Base-by-base conservation (phyloP, 2,113 vertebrate species). In the Coptodon rendalli region DNA sequence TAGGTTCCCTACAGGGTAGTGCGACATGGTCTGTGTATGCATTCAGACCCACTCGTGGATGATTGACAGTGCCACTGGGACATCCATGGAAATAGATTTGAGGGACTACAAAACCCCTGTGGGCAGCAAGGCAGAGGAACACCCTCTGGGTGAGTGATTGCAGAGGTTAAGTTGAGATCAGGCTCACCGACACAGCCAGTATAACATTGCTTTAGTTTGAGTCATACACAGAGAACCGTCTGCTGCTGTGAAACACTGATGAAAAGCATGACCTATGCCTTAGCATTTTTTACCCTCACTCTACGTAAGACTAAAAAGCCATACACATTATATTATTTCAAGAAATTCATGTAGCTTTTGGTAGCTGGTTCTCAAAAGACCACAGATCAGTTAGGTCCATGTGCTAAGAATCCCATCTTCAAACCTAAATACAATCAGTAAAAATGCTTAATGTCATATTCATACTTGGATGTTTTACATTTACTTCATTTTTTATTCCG, bases 91-190 rank as follows among this genome's bases (percentile, higher is more conserved):
- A 87, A 80, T 43, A 34, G n/a, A 53, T 90, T 54, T 73, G 31
- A 87, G 57, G 34, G 68, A 78, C 78, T 83, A 61, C 29, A 36
- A 45, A 89, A n/a, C 56, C 68, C 68, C 78, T 19, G 8, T 54
- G 43, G 86, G 87, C 83, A 85, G 66, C 50, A 59, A 19, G 45
- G 68, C 52, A 88, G 73, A 88, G 53, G 59, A 76, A 68, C 48
- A 86, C 82, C 89, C 86, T 86, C 86, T 86, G 85, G 81, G 53
- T 78, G 71, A 89, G 82, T 89, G 56, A 86, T 88, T 86, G 86
- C 19, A 84, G 61, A 61, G 79, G 90, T 85, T 83, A 83, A 86
- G 56, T 82, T 81, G 24, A 83, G 56, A 86, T 88, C 83, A 81
- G 27, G 29, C 79, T 85, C 22, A 34, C 34, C 63, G 79, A 81